phyloP scores from a whole-genome alignment of 2,113 vertebrate genomes.

The western clawed frog (Xenopus tropicalis) region UCB_Xtro_10.0 CM004445.2:78393501-78394000 shows the following conservation, averaged over 20 bases:
- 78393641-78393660: constrained; percentile 92
- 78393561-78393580: no score
- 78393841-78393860: constrained; percentile 84
- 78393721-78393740: constrained; percentile 97
- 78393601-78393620: background rate
- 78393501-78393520: no score
- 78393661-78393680: constrained; percentile 92
- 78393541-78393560: no score
- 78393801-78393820: constrained; percentile 77
- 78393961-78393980: no score
- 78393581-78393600: no score
- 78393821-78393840: constrained; percentile 93
- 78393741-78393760: constrained; percentile 91
- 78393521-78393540: no score
- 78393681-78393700: constrained; percentile 89
- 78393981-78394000: no score
- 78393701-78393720: constrained; percentile 93
- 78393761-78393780: constrained; percentile 90
- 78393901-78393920: no score
- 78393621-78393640: constrained; percentile 78
- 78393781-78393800: constrained; percentile 86
- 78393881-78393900: no score
- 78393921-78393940: no score
- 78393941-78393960: no score
- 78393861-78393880: background rate